Conservation (phyloP, 2,797 vertebrate species). For the Emys orbicularis region DNA sequence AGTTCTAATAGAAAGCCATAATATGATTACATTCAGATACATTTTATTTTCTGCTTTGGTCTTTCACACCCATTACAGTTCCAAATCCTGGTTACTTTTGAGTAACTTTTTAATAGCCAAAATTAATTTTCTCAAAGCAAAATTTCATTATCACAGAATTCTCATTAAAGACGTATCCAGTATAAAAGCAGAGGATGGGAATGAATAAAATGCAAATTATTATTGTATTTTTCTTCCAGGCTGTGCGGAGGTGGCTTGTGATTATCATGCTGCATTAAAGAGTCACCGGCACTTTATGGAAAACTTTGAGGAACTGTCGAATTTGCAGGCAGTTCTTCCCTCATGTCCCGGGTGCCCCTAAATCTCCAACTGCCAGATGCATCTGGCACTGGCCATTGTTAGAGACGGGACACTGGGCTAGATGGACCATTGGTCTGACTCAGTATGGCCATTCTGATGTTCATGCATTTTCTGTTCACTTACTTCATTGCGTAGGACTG, state of each 20-base stretch:
- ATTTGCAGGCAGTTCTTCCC: neutral
- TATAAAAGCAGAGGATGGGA: neutral
- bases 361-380: neutral
- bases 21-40: neutral
- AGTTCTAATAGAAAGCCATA: neutral
- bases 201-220: neutral
- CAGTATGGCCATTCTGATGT: neutral
- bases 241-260: neutral
- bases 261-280: neutral
- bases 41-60: slow-evolving; percentile 15
- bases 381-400: neutral
- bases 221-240: neutral
- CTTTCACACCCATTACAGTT: slow-evolving; percentile 32
- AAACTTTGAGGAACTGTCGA: neutral
- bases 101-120: slow-evolving; percentile 30
- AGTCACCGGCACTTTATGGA: neutral
- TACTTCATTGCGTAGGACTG: neutral
- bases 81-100: slow-evolving; percentile 13
- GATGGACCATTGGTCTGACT: neutral
- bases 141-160: neutral
- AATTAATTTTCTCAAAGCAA: slow-evolving; percentile 13
- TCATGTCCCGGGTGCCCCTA: neutral
- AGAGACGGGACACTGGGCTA: neutral
- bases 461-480: neutral
- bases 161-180: slow-evolving; percentile 9